phyloP scores from a whole-genome alignment of 2,113 vertebrate species.

The Manacus vitellinus region DNA sequence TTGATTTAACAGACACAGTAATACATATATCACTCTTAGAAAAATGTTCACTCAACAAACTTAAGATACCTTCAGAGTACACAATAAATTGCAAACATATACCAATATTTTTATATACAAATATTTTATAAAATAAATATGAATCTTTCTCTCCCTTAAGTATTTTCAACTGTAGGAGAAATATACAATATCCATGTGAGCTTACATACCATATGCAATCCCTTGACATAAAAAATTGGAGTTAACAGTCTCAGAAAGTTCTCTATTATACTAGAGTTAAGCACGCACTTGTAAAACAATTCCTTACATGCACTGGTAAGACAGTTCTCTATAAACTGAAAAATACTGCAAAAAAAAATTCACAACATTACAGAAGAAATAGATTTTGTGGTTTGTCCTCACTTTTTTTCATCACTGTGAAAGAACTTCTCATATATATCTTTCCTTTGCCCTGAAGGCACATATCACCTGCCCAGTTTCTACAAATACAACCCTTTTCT shows the following conservation, averaged over 20 bases:
- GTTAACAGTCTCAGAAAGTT: background rate
- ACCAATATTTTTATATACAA: background rate
- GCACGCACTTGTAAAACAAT: background rate
- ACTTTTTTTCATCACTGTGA: background rate
- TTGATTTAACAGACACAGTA: background rate
- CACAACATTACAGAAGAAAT: background rate
- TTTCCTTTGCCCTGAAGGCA: slow-evolving; percentile 5
- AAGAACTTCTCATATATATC: background rate
- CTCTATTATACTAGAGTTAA: background rate
- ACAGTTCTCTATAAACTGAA: background rate
- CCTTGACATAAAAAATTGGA: background rate
- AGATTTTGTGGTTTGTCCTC: background rate
- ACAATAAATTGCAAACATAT: background rate
- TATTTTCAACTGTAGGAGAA: background rate
- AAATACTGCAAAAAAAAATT: background rate
- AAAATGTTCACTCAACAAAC: background rate
- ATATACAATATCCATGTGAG: background rate
- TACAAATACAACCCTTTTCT: background rate
- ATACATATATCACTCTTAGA: background rate
- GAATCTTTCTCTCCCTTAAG: background rate
- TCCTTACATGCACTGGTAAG: background rate
- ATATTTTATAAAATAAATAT: background rate
- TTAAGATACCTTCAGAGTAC: background rate
- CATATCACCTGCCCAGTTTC: background rate
- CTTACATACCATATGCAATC: background rate